phyloP scores from a whole-genome alignment of 2,797 vertebrate species.

The Nannoperca obscura region DNA sequence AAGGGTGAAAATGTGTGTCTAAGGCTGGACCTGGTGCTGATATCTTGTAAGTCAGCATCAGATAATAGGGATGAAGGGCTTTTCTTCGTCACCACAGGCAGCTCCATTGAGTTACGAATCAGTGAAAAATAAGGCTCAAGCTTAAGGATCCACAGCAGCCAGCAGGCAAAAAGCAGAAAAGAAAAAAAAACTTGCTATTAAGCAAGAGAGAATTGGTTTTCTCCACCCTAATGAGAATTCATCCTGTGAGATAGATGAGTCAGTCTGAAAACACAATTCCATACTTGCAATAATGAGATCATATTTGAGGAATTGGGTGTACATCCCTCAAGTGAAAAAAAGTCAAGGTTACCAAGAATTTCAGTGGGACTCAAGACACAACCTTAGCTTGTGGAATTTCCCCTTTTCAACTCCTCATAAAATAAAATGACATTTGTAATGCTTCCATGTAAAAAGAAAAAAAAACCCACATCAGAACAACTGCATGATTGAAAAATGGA shows the following conservation, averaged over 20 bases:
- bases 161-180: slow-evolving; percentile 50
- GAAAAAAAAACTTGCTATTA: slow-evolving; percentile 54
- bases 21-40: slow-evolving; percentile 36
- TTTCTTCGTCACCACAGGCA: slow-evolving; percentile 49
- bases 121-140: slow-evolving; percentile 54
- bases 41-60: slow-evolving; percentile 52
- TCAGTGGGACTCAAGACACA: slow-evolving; percentile 16
- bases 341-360: slow-evolving; percentile 40
- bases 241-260: slow-evolving; percentile 75
- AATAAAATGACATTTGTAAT: slow-evolving; percentile 26
- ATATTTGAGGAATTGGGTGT: slow-evolving; percentile 70
- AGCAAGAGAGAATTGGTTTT: slow-evolving; percentile 75
- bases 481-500: slow-evolving; percentile 1
- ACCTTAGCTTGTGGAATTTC: slow-evolving; percentile 35
- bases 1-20: slow-evolving; percentile 18
- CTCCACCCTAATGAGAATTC: slow-evolving; percentile 78
- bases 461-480: not conserved
- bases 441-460: not conserved
- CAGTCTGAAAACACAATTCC: slow-evolving; percentile 75
- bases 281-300: slow-evolving; percentile 78
- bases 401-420: slow-evolving; percentile 44
- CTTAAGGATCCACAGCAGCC: slow-evolving; percentile 54
- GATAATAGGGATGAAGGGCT: slow-evolving; percentile 68
- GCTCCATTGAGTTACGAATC: slow-evolving; percentile 57
- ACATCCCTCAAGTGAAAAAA: slow-evolving; percentile 44